Percentiles rank a stretch among this genome's conserved stretches.
Conservation (phyloP, 2,797 vertebrate genomes). For the Helostoma temminkii region DNA sequence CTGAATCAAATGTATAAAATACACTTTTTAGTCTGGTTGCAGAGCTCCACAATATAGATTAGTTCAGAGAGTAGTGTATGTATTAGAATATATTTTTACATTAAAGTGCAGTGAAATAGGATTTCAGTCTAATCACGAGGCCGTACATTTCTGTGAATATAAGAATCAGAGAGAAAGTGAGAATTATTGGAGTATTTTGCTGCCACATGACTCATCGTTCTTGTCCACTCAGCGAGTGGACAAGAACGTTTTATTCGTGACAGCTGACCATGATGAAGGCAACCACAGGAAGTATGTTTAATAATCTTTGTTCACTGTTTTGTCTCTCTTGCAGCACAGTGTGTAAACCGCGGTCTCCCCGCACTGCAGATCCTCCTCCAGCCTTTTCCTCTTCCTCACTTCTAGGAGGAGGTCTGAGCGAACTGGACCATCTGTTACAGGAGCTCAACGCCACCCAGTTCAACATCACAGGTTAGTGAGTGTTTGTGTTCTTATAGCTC, state of each 20-base stretch:
- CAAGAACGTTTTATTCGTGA: slow-evolving; percentile 1
- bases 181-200: not conserved
- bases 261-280: not conserved
- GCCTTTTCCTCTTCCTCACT: slow-evolving; percentile 89
- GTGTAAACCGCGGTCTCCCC: slow-evolving; percentile 90
- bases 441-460: slow-evolving; percentile 95
- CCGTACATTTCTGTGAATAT: too few species aligned
- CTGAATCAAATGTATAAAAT: not conserved
- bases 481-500: not conserved
- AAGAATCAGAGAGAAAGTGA: not conserved
- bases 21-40: not conserved
- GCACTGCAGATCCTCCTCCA: slow-evolving; percentile 76
- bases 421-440: slow-evolving; percentile 91
- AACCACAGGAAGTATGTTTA: slow-evolving; percentile 6
- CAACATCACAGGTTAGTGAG: slow-evolving; percentile 90
- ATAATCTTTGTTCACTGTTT: slow-evolving; percentile 6
- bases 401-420: slow-evolving; percentile 90
- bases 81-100: not conserved
- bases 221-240: too few species aligned
- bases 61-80: not conserved
- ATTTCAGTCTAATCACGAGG: not conserved
- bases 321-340: slow-evolving; percentile 84
- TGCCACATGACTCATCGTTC: slow-evolving; percentile 6
- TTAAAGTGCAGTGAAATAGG: not conserved
- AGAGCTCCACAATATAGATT: not conserved